Evolutionary conservation across 2,113 vertebrate species (phyloP), one percentile per base, ranked within the genome.

Genomic region (Myrmecophaga tridactyla): DNA sequence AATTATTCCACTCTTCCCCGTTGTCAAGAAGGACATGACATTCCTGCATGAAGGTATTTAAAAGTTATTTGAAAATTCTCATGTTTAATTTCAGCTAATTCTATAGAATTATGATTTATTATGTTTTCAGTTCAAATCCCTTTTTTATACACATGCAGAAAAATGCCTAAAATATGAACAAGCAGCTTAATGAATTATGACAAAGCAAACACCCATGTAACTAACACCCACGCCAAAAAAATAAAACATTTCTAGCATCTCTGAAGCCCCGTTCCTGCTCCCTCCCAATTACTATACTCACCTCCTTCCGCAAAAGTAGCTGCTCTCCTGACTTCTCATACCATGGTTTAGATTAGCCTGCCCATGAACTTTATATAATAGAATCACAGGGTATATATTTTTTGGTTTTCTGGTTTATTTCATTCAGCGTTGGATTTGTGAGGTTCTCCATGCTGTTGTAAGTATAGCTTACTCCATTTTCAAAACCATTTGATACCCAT

Each of bases 21-120:
- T 99, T 94, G 99, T 99, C 98, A 99, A 99, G 98, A 99, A 99
- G 97, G 99, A 99, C 93, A 99, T 99, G 98, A 99, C 99, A 12
- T 99, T 99, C 98, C 98, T 99, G 36, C 99, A 99, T 48, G 99
- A 99, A 99, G 99, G 99, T 99, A 98, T 34, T 96, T 86, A 80
- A 94, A 84, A 92, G 10, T 95, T 94, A 88, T 29, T 96, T 92
- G 65, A 96, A 96, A 96, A 78, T 85, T 65, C 58, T 7, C 7
- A 36, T 95, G 53, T 81, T 93, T 93, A 94, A 34, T 46, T 51
- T 90, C 20, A 93, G 4, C 29, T 73, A 53, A 75, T 73, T 89
- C 34, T 87, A 60, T 7, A 86, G 56, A 89, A 70, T 77, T 94
- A 14, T 93, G 46, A 48, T 90, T 75, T 63, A 58, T 60, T 96